Evolutionary conservation across 37 sponge, comb jelly and placozoan species (phyloP), one percentile per base, ranked within the genome.

Genomic region (Ephydatia muelleri): DNA sequence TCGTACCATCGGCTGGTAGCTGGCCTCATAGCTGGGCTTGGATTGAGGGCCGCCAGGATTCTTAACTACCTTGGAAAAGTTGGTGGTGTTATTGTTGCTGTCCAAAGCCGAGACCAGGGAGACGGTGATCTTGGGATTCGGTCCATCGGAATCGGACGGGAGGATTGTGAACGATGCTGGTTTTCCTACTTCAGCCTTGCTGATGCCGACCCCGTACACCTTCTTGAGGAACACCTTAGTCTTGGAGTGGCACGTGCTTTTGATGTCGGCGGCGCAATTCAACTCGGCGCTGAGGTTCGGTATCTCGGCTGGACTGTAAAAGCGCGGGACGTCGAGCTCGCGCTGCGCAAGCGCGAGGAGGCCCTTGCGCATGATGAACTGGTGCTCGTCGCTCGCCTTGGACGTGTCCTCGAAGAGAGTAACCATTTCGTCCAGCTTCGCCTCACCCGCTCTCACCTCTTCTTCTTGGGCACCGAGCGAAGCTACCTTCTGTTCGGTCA

Each of bases 301-400:
- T 31, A 67, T 43, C 38, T 83, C 84, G 27, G 38, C 66, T 65
- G 75, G 84, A 6, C 6, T 68, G 57, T 57, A 57, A 21, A 13
- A 11, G 57, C 57, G 57, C 57, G 57, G 57, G 9, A 75, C n/a
- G 28, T 47, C 48, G 13, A 43, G 74, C 85, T 68, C 77, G 38
- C 38, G 25, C 28, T 77, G 32, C 31, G 70, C 37, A 38, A 39
- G 66, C 2, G 26, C 70, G 43, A 64, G 28, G 23, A 84, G 67
- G n/a, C 77, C 65, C 9, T 49, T 34, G 1, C 77, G 85, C 47
- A 84, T 3, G 23, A 37, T n/a, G 77, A 84, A 77, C 13, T 77
- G 26, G 31, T 86, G 81, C 25, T 86, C 72, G 34, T 86, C 81
- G 19, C 67, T 70, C 21, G 74, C 30, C 31, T 79, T 72, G 26